These are phyloP conservation scores for Cordilura impudica DNA, from an alignment of 2,888 invertebrate species.

Conservation along the genomic window DNA sequence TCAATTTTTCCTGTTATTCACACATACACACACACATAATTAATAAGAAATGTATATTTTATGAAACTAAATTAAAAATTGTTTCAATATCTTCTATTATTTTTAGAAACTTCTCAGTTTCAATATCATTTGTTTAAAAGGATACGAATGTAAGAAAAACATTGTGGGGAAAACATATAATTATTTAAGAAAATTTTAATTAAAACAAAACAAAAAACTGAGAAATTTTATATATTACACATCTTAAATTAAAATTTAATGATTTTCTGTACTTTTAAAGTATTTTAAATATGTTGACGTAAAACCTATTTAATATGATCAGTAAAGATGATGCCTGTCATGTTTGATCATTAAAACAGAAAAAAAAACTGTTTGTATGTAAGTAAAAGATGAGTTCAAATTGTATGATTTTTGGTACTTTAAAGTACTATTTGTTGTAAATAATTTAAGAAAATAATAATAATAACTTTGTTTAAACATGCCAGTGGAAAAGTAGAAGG, in stretches of 20 bases:
- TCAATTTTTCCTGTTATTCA: constrained; percentile 42
- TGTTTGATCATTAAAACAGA: background rate
- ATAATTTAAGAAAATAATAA: no score
- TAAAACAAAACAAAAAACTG: background rate
- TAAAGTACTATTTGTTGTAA: background rate
- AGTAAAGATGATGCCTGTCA: background rate
- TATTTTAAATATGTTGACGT: background rate
- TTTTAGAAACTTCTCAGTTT: constrained; percentile 7
- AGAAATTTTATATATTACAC: constrained; percentile 38
- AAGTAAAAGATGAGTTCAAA: no score
- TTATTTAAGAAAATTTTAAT: background rate
- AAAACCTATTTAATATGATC: background rate
- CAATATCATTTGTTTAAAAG: background rate
- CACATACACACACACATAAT: constrained; percentile 44
- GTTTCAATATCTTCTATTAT: constrained; percentile 1
- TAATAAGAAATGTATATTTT: constrained; percentile 41
- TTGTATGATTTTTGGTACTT: background rate
- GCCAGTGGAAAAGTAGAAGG: background rate
- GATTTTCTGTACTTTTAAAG: constrained; percentile 10
- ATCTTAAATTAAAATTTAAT: constrained; percentile 41
- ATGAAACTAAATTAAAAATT: constrained; percentile 45
- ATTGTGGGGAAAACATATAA: background rate
- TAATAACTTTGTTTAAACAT: background rate
- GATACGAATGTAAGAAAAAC: background rate
- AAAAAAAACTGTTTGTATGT: background rate